phyloP scores from a whole-genome alignment of 2,113 vertebrate species.

The Bungarus multicinctus region DNA sequence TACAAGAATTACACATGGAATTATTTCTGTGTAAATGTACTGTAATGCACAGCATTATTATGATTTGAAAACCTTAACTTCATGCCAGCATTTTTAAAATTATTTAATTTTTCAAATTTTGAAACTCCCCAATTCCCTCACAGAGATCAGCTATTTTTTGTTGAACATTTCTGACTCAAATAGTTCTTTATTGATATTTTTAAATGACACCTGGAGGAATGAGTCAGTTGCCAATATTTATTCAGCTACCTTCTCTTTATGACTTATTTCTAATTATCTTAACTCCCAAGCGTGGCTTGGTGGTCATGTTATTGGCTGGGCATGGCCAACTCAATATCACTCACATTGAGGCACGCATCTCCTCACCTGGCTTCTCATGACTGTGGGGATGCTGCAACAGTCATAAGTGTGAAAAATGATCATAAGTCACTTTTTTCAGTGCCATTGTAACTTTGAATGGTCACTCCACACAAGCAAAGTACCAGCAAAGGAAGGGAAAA shows the following conservation, averaged over 20 bases:
- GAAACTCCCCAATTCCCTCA: background rate
- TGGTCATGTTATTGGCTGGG: too few relatives aligned
- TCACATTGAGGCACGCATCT: too few relatives aligned
- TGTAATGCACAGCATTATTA: constrained; percentile 42
- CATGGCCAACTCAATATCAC: too few relatives aligned
- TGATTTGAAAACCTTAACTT: constrained; percentile 37
- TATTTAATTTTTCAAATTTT: background rate
- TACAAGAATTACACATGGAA: constrained; percentile 33
- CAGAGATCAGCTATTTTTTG: constrained; percentile 15
- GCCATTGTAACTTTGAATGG: too few relatives aligned
- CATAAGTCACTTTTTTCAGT: too few relatives aligned
- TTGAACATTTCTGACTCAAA: constrained; percentile 25
- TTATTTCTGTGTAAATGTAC: constrained; percentile 44
- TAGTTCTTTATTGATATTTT: constrained; percentile 17
- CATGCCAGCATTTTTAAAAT: constrained; percentile 16
- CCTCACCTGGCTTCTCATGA: too few relatives aligned
- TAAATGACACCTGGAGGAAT: background rate
- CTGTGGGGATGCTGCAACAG: too few relatives aligned
- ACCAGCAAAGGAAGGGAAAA: too few relatives aligned
- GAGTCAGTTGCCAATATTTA: constrained; percentile 25
- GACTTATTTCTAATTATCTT: constrained; percentile 11
- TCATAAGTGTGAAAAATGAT: too few relatives aligned
- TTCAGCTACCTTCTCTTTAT: constrained; percentile 22
- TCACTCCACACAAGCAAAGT: too few relatives aligned
- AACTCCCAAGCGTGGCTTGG: too few relatives aligned